Conservation (phyloP, 2,113 vertebrate genomes). For the Lates calcarifer region DNA sequence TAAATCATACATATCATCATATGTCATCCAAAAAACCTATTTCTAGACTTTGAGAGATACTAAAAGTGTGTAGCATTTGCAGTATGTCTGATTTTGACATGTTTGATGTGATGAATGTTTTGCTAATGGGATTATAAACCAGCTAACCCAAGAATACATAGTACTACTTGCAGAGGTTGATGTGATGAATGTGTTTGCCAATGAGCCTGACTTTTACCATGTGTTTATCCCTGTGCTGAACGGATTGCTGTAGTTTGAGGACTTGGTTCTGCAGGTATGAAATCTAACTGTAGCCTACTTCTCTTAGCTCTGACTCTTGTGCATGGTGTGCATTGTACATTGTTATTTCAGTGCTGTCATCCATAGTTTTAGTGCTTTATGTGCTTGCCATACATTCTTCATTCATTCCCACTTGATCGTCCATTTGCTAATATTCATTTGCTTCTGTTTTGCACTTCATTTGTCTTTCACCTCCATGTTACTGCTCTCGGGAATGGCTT, state of each 20-base stretch:
- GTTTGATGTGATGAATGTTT: slow-evolving; percentile 7
- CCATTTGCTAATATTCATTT: slow-evolving; percentile 46
- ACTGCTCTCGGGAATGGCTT: slow-evolving; percentile 57
- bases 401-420: slow-evolving; percentile 27
- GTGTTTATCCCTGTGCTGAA: slow-evolving; percentile 70
- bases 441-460: slow-evolving; percentile 20
- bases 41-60: background rate
- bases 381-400: background rate
- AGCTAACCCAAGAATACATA: background rate
- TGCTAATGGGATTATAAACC: background rate
- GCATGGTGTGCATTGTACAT: slow-evolving; percentile 60
- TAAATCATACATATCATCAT: background rate
- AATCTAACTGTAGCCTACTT: slow-evolving; percentile 53
- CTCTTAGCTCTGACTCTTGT: slow-evolving; percentile 44
- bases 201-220: slow-evolving; percentile 70
- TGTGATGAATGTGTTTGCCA: slow-evolving; percentile 54
- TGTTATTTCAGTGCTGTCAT: slow-evolving; percentile 32
- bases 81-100: background rate
- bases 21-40: background rate
- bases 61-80: slow-evolving; percentile 1
- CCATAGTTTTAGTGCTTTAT: slow-evolving; percentile 7
- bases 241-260: slow-evolving; percentile 86
- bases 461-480: slow-evolving; percentile 30
- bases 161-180: slow-evolving; percentile 20
- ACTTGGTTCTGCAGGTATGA: slow-evolving; percentile 91